Conservation (phyloP, 2,888 invertebrate species). For the Prosapia bicincta region DNA sequence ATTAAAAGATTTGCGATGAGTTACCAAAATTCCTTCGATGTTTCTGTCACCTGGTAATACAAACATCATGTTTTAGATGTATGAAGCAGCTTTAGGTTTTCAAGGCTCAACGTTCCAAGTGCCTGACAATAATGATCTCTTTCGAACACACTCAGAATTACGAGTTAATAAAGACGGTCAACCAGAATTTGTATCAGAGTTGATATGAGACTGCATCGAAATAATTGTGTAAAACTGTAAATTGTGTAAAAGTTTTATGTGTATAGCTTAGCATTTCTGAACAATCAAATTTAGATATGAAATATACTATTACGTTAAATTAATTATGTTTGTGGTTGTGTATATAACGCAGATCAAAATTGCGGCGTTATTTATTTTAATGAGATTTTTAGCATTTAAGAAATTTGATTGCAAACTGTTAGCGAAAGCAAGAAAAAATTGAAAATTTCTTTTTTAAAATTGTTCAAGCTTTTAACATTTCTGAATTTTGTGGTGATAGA, state of each 20-base stretch:
- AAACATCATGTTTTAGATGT: constrained; percentile 49
- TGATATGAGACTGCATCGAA: constrained; percentile 48
- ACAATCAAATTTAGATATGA: background rate
- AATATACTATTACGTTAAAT: background rate
- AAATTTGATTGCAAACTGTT: too few relatives aligned
- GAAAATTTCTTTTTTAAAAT: too few relatives aligned
- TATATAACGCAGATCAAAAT: background rate
- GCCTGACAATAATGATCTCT: constrained; percentile 39
- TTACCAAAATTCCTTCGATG: too few relatives aligned
- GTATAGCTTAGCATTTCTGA: background rate
- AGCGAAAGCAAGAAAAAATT: too few relatives aligned
- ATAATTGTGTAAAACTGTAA: background rate
- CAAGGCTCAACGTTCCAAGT: constrained; percentile 58
- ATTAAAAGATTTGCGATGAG: too few relatives aligned
- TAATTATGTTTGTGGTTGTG: background rate
- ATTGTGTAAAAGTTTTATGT: background rate
- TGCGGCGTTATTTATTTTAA: background rate
- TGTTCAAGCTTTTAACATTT: too few relatives aligned
- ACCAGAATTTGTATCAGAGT: constrained; percentile 58
- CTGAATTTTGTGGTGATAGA: too few relatives aligned
- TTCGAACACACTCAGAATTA: constrained; percentile 48
- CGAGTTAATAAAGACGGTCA: constrained; percentile 55
- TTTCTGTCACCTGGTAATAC: too few relatives aligned
- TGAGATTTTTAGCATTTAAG: too few relatives aligned
- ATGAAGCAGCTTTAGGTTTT: constrained; percentile 60